These are phyloP conservation scores for Hofmannophila pseudospretella DNA, from an alignment of 2,888 invertebrate species.

Conservation along the genomic window DNA sequence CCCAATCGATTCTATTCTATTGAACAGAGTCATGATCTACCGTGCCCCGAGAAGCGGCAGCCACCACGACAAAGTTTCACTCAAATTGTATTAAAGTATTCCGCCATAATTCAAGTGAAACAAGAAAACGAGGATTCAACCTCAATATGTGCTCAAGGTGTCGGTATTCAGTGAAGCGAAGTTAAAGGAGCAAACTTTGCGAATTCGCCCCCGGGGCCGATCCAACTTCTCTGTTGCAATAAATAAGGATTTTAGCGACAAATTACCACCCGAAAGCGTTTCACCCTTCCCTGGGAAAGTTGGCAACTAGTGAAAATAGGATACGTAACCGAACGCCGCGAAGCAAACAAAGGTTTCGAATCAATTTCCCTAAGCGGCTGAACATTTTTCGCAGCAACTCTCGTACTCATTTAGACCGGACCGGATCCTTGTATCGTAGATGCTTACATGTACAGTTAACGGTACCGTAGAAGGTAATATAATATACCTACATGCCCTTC, in stretches of 20 bases:
- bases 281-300: slow-evolving; percentile 61
- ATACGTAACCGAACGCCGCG: slow-evolving; percentile 28
- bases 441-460: no score
- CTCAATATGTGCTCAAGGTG: slow-evolving; percentile 74
- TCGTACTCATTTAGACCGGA: slow-evolving; percentile 10
- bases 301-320: slow-evolving; percentile 57
- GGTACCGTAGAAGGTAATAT: no score
- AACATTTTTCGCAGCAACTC: slow-evolving; percentile 11
- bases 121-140: slow-evolving; percentile 68
- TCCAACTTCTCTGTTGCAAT: slow-evolving; percentile 72
- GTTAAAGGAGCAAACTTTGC: slow-evolving; percentile 71
- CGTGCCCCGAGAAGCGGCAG: slow-evolving; percentile 21
- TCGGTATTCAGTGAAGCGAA: slow-evolving; percentile 68
- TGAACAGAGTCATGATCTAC: slow-evolving; percentile 28
- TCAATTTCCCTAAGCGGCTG: slow-evolving; percentile 20
- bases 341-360: slow-evolving; percentile 31
- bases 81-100: slow-evolving; percentile 56
- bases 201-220: slow-evolving; percentile 69
- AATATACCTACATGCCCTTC: no score
- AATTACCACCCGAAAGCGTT: slow-evolving; percentile 72
- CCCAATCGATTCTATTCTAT: slow-evolving; percentile 30
- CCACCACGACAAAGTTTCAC: slow-evolving; percentile 27
- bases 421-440: slow-evolving; percentile 4
- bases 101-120: slow-evolving; percentile 62
- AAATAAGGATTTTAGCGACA: slow-evolving; percentile 77